These are phyloP conservation scores for Leptobrachium ailaonicum DNA, from an alignment of 2,113 vertebrate genomes.

Conservation along the genomic window DNA sequence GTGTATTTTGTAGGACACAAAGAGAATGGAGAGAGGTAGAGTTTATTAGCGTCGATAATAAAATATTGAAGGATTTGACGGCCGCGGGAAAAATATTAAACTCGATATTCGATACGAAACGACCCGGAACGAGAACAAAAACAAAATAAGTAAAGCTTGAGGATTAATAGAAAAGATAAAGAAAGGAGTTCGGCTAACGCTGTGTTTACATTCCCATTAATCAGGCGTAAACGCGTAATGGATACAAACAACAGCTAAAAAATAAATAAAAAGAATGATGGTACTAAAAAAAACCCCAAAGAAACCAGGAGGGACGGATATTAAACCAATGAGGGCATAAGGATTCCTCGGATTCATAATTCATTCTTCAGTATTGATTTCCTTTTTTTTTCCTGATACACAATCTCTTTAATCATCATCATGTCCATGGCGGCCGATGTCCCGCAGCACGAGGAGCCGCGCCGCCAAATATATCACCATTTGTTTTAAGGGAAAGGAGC, in stretches of 20 bases:
- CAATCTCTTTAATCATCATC: constrained; percentile 31
- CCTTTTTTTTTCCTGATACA: background rate
- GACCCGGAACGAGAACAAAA: background rate
- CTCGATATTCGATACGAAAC: background rate
- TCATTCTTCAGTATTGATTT: constrained; percentile 29
- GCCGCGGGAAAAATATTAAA: background rate
- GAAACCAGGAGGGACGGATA: background rate
- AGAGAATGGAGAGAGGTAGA: background rate
- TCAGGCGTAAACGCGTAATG: background rate
- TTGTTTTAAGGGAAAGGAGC: constrained; percentile 2
- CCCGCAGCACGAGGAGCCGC: background rate
- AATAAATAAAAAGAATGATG: too few relatives aligned
- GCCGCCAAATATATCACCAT: constrained; percentile 8
- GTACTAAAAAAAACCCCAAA: background rate
- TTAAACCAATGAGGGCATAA: background rate
- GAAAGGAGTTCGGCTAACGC: background rate
- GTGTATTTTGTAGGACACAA: too few relatives aligned
- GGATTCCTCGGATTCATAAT: background rate
- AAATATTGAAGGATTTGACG: background rate
- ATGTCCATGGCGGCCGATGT: background rate
- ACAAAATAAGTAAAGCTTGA: background rate
- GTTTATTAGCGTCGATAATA: background rate
- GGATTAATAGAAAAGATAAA: background rate
- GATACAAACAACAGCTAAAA: background rate
- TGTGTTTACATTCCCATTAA: background rate